Base-by-base conservation (phyloP, 2,797 vertebrate genomes). In the Melanotaenia trifasciata region DNA sequence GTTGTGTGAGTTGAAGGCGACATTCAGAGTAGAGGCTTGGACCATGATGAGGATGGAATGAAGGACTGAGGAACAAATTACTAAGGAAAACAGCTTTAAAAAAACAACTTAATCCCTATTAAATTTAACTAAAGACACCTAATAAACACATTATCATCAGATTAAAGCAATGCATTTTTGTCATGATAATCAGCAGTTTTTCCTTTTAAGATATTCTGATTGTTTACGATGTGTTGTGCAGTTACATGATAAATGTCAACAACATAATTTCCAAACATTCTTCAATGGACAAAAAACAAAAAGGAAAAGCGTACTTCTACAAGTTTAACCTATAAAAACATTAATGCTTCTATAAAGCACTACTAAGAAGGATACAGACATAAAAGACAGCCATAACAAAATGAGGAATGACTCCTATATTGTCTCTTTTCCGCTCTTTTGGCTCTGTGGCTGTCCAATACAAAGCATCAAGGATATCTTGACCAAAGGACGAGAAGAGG, bases 391-490 rank as follows among this genome's bases (percentile, higher is more conserved):
- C 98, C 97, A 99, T 99, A 73, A 98, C 79, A 80, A 99, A 99
- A 89, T 99, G 98, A 76, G 98, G 97, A 64, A 98, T 96, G 87
- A 99, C 96, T 38, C 97, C 97, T 16, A 98, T 97, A 70, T 95
- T 98, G 77, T 97, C 97, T 88, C 97, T 93, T 88, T 97, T 99
- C 69, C 96, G 94, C 73, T 98, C 96, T 78, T 97, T 99, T 38
- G 97, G 98, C 88, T 99, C 98, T 4, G 98, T 99, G 59, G 98
- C 98, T 5, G 98, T 99, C 98, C 98, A 99, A 45, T 99, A 99
- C 45, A 99, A 95, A 61, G 98, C 98, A 66, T 99, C 98, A 88
- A 99, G 91, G 88, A 98, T 99, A 80, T 99, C 98, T 93, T 99
- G 98, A 57, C 98, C 98, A 78, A 99, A 98, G 8, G 98, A 99